Base-by-base conservation (phyloP, 2,888 invertebrate genomes). In the Drosophila affinis region DNA sequence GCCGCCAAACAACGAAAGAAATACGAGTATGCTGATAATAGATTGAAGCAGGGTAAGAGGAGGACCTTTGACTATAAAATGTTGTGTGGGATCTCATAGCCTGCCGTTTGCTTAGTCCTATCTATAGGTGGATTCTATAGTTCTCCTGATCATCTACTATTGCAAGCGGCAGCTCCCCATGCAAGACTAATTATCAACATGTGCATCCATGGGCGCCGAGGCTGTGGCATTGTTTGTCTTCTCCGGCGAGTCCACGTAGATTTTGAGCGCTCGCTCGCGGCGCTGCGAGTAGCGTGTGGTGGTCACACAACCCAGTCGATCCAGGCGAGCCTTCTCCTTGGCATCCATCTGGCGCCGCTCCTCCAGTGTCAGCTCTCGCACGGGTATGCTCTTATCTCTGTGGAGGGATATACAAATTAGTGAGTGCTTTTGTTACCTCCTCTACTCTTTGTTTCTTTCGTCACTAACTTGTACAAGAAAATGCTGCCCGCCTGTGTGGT, bases 181-280 rank as follows among this genome's bases (percentile, higher is more conserved):
- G n/a, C 18, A 34, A 48, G 9, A 64, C 55, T 87, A 88, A 46
- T 89, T 76, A 5, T 81, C 87, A 49, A 76, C 69, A 61, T 84
- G 75, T 56, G 88, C 85, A 45, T 84, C 80, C 57, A 79, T 67
- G 9, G 89, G 75, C 60, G 77, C 79, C 57, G 84, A 75, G 27
- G 87, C 85, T 5, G 85, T 80, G 12, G 88, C 67, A 68, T 76
- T 87, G 74, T 62, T 87, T 24, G 90, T 76, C 64, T 90, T 90
- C 51, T 90, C 90, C 39, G 92, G 91, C 34, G 90, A 88, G 65
- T 95, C 95, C 79, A 95, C 92, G 91, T 95, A 95, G 80, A 96
- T 96, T 92, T 95, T 96, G 57, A 96, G 92, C 34, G 95, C 95
- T 82, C 94, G 93, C 90, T 96, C 96, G 83, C 94, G 94, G 54